Percentiles rank a stretch among this genome's conserved stretches.
These are phyloP conservation scores for Tetramorium parvispinum DNA, from an alignment of 1,140 invertebrate species.

Conservation along the genomic window DNA sequence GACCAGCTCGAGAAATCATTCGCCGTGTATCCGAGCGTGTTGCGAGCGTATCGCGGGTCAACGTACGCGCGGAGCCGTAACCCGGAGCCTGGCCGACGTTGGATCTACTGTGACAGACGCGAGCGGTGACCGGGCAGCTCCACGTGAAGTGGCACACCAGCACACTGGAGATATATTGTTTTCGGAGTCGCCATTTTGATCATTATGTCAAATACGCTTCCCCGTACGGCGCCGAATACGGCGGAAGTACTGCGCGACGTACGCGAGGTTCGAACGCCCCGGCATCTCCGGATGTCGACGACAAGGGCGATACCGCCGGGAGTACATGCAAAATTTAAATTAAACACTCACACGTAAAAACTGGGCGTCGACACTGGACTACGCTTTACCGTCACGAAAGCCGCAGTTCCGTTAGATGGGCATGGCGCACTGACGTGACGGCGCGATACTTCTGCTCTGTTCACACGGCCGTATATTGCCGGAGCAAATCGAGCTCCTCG, in stretches of 20 bases:
- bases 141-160: slow-evolving; percentile 39
- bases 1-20: not conserved
- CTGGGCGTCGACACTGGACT: slow-evolving; percentile 80
- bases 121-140: not conserved
- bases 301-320: not conserved
- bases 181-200: slow-evolving; percentile 80
- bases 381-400: slow-evolving; percentile 70
- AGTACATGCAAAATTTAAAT: slow-evolving; percentile 67
- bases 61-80: not conserved
- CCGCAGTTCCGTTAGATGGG: not conserved
- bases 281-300: not conserved
- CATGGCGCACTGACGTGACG: too few species aligned
- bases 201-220: slow-evolving; percentile 66
- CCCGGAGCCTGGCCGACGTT: not conserved
- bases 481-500: too few species aligned
- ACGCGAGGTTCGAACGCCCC: not conserved
- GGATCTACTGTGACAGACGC: not conserved
- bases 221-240: not conserved
- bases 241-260: not conserved
- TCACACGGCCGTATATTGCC: too few species aligned
- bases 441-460: too few species aligned
- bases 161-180: slow-evolving; percentile 75
- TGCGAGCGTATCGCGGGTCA: not conserved
- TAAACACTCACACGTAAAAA: slow-evolving; percentile 78
- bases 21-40: not conserved